Percentiles rank a stretch among this genome's conserved stretches.
phyloP scores from a whole-genome alignment of 1,140 invertebrate genomes.

The Trigoniulus corallinus region DNA sequence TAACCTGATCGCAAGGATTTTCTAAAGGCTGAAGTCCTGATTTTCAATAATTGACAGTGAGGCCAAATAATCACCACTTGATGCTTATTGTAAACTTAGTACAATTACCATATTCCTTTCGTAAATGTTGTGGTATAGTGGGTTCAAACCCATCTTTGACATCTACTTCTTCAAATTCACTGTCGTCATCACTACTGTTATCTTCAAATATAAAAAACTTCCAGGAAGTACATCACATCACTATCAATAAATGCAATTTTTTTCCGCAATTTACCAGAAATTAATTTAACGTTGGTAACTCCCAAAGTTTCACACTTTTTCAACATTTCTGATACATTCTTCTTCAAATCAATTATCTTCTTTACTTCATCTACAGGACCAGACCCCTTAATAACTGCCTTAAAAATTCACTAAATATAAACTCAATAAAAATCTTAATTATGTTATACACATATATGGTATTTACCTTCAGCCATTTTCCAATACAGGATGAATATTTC shows the following conservation, averaged over 20 bases:
- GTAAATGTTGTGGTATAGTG: slow-evolving; percentile 16
- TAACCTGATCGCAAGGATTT: too few relatives aligned
- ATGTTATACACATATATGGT: not conserved
- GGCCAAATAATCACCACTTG: too few relatives aligned
- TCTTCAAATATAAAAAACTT: not conserved
- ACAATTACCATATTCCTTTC: slow-evolving; percentile 14
- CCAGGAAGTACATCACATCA: too few relatives aligned
- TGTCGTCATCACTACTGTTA: slow-evolving; percentile 15
- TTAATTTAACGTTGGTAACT: slow-evolving; percentile 10
- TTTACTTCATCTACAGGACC: slow-evolving; percentile 12
- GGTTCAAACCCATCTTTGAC: slow-evolving; percentile 29
- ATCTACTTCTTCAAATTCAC: slow-evolving; percentile 25
- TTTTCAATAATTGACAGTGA: too few relatives aligned
- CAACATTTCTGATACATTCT: slow-evolving; percentile 7
- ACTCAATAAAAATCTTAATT: too few relatives aligned
- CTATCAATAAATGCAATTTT: not conserved
- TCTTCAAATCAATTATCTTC: slow-evolving; percentile 18
- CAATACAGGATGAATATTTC: slow-evolving; percentile 12
- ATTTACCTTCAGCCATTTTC: slow-evolving; percentile 15
- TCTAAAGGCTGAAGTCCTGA: too few relatives aligned
- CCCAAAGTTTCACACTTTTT: slow-evolving; percentile 15
- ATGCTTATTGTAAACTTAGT: too few relatives aligned
- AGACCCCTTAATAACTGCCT: slow-evolving; percentile 4
- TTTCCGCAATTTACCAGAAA: not conserved
- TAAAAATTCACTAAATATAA: not conserved